These are phyloP conservation scores for Cetonia aurata DNA, from an alignment of 2,888 invertebrate genomes.

Conservation along the genomic window DNA sequence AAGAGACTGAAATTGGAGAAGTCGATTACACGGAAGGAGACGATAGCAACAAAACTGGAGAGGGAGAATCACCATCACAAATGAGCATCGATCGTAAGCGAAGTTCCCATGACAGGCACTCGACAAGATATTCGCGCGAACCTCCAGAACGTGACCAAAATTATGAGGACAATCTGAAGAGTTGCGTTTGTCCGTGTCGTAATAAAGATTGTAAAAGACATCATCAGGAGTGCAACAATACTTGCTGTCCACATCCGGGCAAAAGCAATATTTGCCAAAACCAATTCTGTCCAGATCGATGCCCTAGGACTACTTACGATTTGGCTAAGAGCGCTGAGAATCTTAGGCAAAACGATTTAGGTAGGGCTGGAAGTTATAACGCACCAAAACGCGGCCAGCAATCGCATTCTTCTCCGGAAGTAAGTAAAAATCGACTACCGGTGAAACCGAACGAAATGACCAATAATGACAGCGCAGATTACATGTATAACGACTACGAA, in stretches of 20 bases:
- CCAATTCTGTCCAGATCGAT: slow-evolving; percentile 35
- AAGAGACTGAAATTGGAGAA: background rate
- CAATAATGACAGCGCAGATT: slow-evolving; percentile 35
- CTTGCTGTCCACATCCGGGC: slow-evolving; percentile 3
- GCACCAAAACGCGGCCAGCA: slow-evolving; percentile 15
- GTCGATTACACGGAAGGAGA: background rate
- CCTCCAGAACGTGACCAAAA: slow-evolving; percentile 51
- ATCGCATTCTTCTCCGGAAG: slow-evolving; percentile 43
- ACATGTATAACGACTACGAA: slow-evolving; percentile 42
- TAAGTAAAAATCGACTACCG: slow-evolving; percentile 39
- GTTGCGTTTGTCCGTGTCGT: slow-evolving; percentile 24
- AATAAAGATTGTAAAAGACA: slow-evolving; percentile 37
- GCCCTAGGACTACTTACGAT: slow-evolving; percentile 42
- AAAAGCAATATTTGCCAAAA: slow-evolving; percentile 7
- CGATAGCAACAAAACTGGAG: background rate
- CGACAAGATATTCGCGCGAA: slow-evolving; percentile 50
- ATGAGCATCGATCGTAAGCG: slow-evolving; percentile 45
- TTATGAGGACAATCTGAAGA: slow-evolving; percentile 40
- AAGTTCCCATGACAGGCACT: slow-evolving; percentile 38
- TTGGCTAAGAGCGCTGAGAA: slow-evolving; percentile 44
- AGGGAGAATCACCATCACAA: slow-evolving; percentile 16
- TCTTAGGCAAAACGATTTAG: slow-evolving; percentile 35
- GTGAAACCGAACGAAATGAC: slow-evolving; percentile 40
- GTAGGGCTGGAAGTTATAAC: slow-evolving; percentile 22
- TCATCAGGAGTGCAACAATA: slow-evolving; percentile 15